Conservation (phyloP, 2,797 vertebrate species). For the Denticeps clupeoides region DNA sequence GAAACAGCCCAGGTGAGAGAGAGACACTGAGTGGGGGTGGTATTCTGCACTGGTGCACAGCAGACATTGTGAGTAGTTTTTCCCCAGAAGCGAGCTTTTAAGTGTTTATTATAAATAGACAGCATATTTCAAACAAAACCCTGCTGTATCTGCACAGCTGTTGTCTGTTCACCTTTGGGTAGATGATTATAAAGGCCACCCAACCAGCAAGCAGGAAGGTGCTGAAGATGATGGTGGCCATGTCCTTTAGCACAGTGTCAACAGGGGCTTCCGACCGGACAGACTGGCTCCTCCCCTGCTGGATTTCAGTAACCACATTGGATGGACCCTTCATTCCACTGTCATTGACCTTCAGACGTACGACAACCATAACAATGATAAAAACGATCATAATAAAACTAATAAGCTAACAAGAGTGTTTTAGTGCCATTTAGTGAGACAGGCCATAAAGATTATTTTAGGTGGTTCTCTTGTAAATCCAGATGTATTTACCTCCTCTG, state of each 20-base stretch:
- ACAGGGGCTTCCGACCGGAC: constrained; percentile 70
- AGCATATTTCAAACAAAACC: no score
- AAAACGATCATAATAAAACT: not conserved
- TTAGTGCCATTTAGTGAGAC: no score
- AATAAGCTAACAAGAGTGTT: not conserved
- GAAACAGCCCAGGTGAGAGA: no score
- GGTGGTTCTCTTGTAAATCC: no score
- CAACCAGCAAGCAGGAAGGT: constrained; percentile 92
- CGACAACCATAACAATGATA: not conserved
- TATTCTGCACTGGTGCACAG: no score
- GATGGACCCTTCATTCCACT: constrained; percentile 66
- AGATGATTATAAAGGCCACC: constrained; percentile 91
- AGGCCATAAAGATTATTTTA: no score
- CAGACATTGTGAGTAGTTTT: no score
- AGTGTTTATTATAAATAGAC: no score
- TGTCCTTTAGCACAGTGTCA: constrained; percentile 90
- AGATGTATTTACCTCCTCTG: constrained; percentile 60
- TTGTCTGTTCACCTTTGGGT: constrained; percentile 73
- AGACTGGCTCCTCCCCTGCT: constrained; percentile 51
- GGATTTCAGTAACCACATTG: constrained; percentile 55
- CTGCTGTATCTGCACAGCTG: not conserved
- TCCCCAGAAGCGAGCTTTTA: no score
- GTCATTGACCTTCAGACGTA: constrained; percentile 62
- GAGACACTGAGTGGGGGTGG: no score
- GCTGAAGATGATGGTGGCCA: constrained; percentile 92